Evolutionary conservation across 1,140 invertebrate genomes (phyloP).

Genomic region (Calliphora vicina): DNA sequence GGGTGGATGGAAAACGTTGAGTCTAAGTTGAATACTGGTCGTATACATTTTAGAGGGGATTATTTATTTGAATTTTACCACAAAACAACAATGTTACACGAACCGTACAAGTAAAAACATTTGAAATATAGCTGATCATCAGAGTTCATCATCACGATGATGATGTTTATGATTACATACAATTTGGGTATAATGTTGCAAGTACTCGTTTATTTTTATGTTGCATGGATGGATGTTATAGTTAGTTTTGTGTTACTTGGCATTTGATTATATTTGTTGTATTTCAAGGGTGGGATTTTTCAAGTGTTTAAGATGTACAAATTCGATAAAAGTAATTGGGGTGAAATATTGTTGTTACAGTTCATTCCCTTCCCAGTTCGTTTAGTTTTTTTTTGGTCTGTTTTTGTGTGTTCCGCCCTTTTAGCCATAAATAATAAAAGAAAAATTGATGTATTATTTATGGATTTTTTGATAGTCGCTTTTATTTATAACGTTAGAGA

Average conservation of each 20-base stretch:
- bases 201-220: background rate
- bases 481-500: background rate
- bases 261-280: slow-evolving; percentile 17
- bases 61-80: slow-evolving; percentile 3
- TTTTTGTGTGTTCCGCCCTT: background rate
- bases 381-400: background rate
- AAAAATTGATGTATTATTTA: background rate
- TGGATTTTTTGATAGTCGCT: background rate
- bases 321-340: slow-evolving; percentile 33
- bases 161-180: background rate
- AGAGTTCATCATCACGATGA: background rate
- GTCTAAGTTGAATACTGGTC: background rate
- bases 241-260: too few relatives aligned
- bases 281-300: slow-evolving; percentile 10
- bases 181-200: background rate
- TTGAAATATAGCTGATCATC: background rate
- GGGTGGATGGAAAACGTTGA: background rate
- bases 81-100: background rate
- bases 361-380: background rate
- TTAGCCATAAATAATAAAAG: background rate
- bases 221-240: too few relatives aligned
- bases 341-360: slow-evolving; percentile 19
- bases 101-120: too few relatives aligned
- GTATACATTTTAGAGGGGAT: background rate
- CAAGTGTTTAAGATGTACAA: slow-evolving; percentile 21